Conservation (phyloP, 2,888 invertebrate genomes). For the Lepidocyrtinus sp. region DNA sequence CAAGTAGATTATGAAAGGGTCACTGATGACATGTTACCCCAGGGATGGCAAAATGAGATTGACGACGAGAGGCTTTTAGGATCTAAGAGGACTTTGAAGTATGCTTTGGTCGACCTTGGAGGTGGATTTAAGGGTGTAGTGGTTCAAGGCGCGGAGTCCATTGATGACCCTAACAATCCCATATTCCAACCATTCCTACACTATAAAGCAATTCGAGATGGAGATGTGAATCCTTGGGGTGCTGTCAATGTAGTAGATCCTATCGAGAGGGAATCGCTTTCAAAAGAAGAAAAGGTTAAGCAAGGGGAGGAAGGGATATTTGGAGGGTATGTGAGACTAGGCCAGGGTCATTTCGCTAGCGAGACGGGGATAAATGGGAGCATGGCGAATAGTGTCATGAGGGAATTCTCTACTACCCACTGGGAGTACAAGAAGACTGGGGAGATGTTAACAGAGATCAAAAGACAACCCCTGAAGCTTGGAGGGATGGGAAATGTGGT, state of each 20-base stretch:
- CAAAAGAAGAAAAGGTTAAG: too few species aligned
- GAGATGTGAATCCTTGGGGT: constrained; percentile 33
- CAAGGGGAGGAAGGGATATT: not conserved
- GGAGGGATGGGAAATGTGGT: not conserved
- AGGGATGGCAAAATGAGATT: too few species aligned
- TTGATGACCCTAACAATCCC: constrained; percentile 39
- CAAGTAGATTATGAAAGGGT: not conserved
- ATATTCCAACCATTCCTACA: constrained; percentile 42
- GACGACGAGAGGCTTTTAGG: too few species aligned
- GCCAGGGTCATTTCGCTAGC: not conserved
- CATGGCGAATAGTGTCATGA: not conserved
- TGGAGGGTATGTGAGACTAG: not conserved
- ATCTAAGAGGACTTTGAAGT: too few species aligned
- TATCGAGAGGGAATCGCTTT: constrained; percentile 1
- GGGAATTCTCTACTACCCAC: not conserved
- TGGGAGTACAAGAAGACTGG: not conserved
- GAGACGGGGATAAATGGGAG: not conserved
- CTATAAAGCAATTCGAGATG: constrained; percentile 31
- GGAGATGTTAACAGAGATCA: not conserved
- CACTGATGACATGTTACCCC: not conserved
- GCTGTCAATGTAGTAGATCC: constrained; percentile 25
- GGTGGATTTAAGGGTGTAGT: constrained; percentile 32
- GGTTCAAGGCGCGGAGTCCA: constrained; percentile 8
- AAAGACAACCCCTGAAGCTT: not conserved
- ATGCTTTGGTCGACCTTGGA: constrained; percentile 22